Evolutionary conservation across 2,888 invertebrate genomes (phyloP).

Genomic region (Tinea trinotella): DNA sequence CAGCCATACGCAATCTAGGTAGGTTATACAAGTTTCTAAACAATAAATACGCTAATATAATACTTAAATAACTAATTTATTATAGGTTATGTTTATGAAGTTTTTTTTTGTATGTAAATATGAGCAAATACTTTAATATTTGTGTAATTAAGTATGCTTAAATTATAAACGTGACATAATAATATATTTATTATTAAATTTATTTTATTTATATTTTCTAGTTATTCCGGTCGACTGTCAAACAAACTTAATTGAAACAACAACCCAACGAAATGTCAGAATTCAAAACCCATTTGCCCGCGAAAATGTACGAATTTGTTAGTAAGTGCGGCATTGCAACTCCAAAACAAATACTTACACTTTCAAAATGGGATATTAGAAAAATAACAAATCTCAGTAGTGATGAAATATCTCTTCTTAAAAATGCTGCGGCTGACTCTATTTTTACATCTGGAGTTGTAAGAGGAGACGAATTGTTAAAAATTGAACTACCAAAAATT

Average conservation of each 20-base stretch:
- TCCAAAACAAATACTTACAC: conserved; percentile 40
- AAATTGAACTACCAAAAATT: conserved; percentile 34
- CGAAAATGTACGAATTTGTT: conserved; percentile 39
- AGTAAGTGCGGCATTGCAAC: conserved; percentile 47
- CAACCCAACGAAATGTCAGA: conserved; percentile 7
- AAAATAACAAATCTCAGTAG: conserved; percentile 43
- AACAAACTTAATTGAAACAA: too few species aligned
- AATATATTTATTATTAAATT: too few species aligned
- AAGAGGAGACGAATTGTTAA: conserved; percentile 33
- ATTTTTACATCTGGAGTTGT: conserved; percentile 27
- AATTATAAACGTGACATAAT: too few species aligned
- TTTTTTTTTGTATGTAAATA: not conserved
- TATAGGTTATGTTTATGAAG: not conserved
- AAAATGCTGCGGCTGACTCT: conserved; percentile 38
- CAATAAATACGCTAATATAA: too few species aligned
- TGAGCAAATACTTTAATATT: too few species aligned
- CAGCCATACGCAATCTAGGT: not conserved
- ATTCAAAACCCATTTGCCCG: conserved; percentile 29
- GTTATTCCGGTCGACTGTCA: too few species aligned
- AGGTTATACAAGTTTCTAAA: not conserved
- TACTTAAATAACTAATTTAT: not conserved
- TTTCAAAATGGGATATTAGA: conserved; percentile 49
- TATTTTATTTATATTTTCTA: too few species aligned
- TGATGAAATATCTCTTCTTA: conserved; percentile 43
- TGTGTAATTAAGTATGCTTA: too few species aligned